Conservation (phyloP, 2,888 invertebrate genomes). For the Orthonevra nobilis region DNA sequence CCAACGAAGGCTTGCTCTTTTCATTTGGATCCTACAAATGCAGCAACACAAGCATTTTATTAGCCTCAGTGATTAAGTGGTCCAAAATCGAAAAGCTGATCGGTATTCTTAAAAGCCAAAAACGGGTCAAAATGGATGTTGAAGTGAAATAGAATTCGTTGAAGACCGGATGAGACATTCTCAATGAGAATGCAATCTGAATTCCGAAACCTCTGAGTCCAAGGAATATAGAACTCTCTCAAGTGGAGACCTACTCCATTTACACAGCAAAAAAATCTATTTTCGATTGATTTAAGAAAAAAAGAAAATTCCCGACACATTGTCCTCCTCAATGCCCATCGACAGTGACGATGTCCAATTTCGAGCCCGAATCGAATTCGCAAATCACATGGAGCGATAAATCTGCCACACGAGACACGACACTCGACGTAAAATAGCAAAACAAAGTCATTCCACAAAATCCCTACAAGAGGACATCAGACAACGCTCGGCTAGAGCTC, state of each 20-base stretch:
- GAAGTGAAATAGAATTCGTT: too few species aligned
- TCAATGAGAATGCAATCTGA: too few species aligned
- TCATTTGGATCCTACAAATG: too few species aligned
- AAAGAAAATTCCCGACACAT: conserved; percentile 35
- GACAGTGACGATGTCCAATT: conserved; percentile 72
- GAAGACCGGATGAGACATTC: too few species aligned
- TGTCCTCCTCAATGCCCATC: conserved; percentile 56
- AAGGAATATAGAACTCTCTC: conserved; percentile 7
- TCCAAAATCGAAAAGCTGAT: too few species aligned
- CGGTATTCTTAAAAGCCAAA: too few species aligned
- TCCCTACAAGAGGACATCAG: conserved; percentile 34
- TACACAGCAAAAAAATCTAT: conserved; percentile 29
- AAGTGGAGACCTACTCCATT: conserved; percentile 50
- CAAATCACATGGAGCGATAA: conserved; percentile 54
- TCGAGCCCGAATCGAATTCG: conserved; percentile 36
- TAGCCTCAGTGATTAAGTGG: too few species aligned
- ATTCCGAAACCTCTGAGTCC: too few species aligned
- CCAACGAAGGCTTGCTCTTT: too few species aligned
- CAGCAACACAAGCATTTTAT: too few species aligned
- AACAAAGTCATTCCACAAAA: conserved; percentile 21
- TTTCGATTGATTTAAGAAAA: not conserved
- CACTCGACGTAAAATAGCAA: conserved; percentile 23
- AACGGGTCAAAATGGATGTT: too few species aligned
- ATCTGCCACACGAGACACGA: conserved; percentile 45
- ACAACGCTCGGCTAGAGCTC: conserved; percentile 22